These are phyloP conservation scores for Reticulitermes speratus DNA, from an alignment of 1,140 invertebrate genomes.

Conservation along the genomic window DNA sequence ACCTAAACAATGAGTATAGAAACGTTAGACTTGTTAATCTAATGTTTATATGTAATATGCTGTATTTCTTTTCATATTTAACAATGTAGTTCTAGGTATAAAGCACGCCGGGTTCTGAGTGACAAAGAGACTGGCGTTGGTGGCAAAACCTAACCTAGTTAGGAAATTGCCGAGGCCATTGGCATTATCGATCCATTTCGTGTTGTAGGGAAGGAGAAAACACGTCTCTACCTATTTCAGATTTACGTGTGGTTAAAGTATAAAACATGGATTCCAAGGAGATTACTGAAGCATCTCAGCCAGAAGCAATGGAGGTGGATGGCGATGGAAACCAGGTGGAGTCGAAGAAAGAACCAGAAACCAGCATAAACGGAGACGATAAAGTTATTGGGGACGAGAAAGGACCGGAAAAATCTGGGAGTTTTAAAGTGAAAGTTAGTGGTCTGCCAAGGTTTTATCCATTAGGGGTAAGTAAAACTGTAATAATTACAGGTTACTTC, in stretches of 20 bases:
- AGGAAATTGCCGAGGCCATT: not conserved
- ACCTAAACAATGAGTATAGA: not conserved
- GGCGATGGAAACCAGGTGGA: not conserved
- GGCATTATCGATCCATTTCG: not conserved
- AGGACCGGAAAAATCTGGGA: conserved; percentile 9
- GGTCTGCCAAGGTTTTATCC: conserved; percentile 41
- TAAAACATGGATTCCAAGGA: not conserved
- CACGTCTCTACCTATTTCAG: not conserved
- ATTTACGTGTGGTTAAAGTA: not conserved
- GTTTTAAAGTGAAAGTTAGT: conserved; percentile 41
- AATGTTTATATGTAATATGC: not conserved
- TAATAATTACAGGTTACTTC: not conserved
- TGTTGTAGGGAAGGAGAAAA: not conserved
- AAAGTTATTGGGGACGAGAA: conserved; percentile 30
- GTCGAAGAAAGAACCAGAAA: not conserved
- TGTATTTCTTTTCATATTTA: not conserved
- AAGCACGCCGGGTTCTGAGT: not conserved
- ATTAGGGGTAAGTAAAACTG: conserved; percentile 37
- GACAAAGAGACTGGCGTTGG: not conserved
- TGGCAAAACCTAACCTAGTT: conserved; percentile 12
- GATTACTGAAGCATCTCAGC: not conserved
- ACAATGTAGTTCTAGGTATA: not conserved
- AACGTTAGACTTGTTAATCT: not conserved
- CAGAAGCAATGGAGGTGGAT: conserved; percentile 28
- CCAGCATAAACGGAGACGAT: conserved; percentile 6